phyloP scores from a whole-genome alignment of 2,797 vertebrate species.

The Buphagus erythrorhynchus region DNA sequence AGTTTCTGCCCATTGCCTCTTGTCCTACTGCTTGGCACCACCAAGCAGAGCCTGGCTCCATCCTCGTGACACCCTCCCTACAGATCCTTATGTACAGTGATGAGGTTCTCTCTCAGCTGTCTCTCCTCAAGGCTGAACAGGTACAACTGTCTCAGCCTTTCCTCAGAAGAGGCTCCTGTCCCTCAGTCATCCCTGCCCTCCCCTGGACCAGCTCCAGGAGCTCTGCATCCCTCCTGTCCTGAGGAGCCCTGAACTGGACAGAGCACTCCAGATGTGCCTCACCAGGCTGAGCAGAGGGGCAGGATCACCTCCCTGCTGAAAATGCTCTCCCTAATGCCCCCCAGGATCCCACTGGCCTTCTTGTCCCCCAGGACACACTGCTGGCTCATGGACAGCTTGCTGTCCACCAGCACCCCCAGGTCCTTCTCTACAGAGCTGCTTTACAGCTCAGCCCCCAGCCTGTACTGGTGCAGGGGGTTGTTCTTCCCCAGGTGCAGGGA shows the following conservation, averaged over 20 bases:
- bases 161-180: neutral
- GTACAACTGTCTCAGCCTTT: accelerated
- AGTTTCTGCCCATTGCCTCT: neutral
- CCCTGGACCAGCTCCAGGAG: accelerated
- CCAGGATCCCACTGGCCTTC: accelerated
- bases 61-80: neutral
- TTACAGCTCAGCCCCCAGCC: neutral
- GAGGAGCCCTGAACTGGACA: neutral
- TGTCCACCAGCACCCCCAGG: neutral
- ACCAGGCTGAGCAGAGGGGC: neutral
- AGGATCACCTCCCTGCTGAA: neutral
- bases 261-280: neutral
- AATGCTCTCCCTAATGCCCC: neutral
- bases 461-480: neutral
- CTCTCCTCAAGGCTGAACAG: neutral
- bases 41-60: accelerated
- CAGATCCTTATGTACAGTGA: neutral
- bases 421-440: neutral
- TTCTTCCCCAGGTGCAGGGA: neutral
- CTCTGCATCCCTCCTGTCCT: accelerated
- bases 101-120: accelerated
- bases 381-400: neutral
- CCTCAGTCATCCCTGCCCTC: neutral
- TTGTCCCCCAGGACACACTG: neutral
- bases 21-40: neutral